Conservation (phyloP, 2,797 vertebrate genomes). For the Linurgus olivaceus region DNA sequence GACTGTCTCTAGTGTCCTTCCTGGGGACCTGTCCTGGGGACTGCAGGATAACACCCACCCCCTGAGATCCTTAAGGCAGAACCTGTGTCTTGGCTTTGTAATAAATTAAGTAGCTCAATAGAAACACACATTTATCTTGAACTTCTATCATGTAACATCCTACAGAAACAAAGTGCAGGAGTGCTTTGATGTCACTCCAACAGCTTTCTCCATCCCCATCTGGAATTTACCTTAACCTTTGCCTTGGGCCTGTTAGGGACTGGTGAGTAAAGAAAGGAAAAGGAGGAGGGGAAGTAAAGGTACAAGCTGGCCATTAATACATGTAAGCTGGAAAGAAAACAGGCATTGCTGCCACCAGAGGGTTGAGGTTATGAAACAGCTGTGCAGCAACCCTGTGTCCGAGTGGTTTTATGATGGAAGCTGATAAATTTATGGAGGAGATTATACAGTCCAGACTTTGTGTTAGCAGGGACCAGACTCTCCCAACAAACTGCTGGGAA, state of each 20-base stretch:
- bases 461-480: background rate
- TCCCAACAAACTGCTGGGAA: background rate
- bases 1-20: background rate
- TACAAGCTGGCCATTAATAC: background rate
- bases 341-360: background rate
- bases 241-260: background rate
- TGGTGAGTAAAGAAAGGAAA: background rate
- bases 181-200: conserved; percentile 8
- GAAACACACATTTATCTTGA: conserved; percentile 9
- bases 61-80: background rate
- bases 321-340: background rate
- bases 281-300: background rate
- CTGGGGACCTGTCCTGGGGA: background rate
- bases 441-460: background rate
- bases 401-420: background rate
- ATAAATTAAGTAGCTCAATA: background rate
- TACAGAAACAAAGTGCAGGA: background rate
- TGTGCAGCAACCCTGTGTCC: background rate
- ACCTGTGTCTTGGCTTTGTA: background rate
- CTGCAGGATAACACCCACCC: background rate
- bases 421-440: background rate
- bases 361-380: background rate
- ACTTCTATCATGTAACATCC: background rate
- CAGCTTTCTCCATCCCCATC: background rate
- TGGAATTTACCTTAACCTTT: background rate